Evolutionary conservation across 2,888 invertebrate species (phyloP).

Genomic region (Patella depressa): DNA sequence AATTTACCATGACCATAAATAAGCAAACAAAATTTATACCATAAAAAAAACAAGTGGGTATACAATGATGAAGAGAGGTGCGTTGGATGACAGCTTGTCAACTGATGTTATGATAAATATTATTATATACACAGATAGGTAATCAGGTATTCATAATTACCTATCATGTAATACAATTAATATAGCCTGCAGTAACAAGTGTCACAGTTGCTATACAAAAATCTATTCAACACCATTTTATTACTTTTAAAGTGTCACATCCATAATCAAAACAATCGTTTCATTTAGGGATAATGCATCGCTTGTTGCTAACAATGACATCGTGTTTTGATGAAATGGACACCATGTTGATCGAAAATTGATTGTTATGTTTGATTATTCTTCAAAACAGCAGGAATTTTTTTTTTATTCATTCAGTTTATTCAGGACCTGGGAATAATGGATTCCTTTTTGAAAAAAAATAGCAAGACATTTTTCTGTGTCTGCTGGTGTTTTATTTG

Average conservation of each 20-base stretch:
- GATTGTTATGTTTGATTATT: background rate
- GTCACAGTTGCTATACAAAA: background rate
- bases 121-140: background rate
- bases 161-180: conserved; percentile 12
- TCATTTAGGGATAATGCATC: background rate
- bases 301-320: background rate
- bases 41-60: too few species aligned
- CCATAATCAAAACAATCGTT: background rate
- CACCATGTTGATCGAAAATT: conserved; percentile 2
- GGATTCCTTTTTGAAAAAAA: too few species aligned
- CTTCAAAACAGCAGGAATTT: background rate
- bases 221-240: too few species aligned
- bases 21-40: too few species aligned
- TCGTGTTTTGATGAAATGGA: background rate
- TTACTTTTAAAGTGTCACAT: background rate
- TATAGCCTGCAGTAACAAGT: conserved; percentile 1
- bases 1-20: too few species aligned
- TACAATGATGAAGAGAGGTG: too few species aligned
- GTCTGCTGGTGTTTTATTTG: too few species aligned
- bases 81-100: background rate
- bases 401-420: too few species aligned
- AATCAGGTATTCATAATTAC: background rate
- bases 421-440: too few species aligned
- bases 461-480: too few species aligned
- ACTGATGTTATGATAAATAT: conserved; percentile 5